Percentiles rank a stretch among this genome's conserved stretches.
Conservation (phyloP, 2,797 vertebrate genomes). For the Sorex maritimensis region DNA sequence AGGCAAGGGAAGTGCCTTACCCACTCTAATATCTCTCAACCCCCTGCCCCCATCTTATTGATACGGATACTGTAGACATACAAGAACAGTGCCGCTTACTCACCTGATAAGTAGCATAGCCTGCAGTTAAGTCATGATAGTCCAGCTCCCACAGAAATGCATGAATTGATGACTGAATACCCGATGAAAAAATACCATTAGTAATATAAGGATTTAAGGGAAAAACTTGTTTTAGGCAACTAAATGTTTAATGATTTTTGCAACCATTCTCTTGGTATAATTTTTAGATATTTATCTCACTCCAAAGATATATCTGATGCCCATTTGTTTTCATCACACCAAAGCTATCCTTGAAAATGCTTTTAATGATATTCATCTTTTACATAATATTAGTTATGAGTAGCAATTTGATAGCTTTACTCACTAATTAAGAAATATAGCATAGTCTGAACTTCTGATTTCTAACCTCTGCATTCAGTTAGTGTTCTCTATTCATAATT, state of each 20-base stretch:
- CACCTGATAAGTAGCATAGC: neutral
- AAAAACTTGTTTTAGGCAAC: neutral
- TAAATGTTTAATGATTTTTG: neutral
- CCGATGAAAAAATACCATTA: conserved; percentile 22
- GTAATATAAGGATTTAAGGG: neutral
- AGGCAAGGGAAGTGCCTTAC: too few relatives aligned
- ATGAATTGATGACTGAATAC: neutral
- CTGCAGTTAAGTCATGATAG: neutral
- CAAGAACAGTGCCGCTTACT: too few relatives aligned
- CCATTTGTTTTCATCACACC: neutral
- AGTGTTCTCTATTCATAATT: neutral
- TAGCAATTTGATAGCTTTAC: neutral
- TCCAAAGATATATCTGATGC: neutral
- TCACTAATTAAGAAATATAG: conserved; percentile 1
- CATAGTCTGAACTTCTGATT: conserved; percentile 34
- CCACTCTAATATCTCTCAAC: too few relatives aligned
- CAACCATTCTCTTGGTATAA: neutral
- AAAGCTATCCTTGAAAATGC: neutral
- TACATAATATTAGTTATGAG: neutral
- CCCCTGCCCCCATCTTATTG: too few relatives aligned
- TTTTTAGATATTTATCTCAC: conserved; percentile 19
- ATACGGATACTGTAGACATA: neutral
- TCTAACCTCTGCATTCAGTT: conserved; percentile 37
- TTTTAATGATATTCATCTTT: neutral
- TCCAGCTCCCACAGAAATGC: neutral